phyloP scores from a whole-genome alignment of 2,113 vertebrate genomes.

The Bombycilla garrulus region DNA sequence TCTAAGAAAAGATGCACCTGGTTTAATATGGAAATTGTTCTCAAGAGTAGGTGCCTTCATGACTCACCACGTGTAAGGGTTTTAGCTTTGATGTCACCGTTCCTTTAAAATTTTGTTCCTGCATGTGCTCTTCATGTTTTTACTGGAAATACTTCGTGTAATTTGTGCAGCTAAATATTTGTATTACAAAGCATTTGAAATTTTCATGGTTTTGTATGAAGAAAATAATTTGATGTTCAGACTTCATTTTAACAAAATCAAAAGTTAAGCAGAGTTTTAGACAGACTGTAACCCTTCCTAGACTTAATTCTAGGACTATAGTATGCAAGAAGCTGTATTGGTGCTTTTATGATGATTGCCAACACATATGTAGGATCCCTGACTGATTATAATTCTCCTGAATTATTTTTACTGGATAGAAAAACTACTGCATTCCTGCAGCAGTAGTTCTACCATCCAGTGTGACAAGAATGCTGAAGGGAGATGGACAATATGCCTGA shows the following conservation, averaged over 20 bases:
- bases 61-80: neutral
- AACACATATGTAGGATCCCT: neutral
- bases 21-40: neutral
- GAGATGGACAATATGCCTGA: neutral
- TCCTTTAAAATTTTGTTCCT: neutral
- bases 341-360: neutral
- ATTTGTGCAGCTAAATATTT: neutral
- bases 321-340: neutral
- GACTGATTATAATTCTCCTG: neutral
- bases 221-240: neutral
- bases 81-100: neutral
- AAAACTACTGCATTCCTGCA: neutral
- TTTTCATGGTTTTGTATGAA: neutral
- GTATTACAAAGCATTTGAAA: neutral
- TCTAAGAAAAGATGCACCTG: neutral
- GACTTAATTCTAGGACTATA: neutral
- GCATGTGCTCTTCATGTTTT: neutral
- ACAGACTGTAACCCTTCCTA: neutral
- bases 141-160: neutral
- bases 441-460: neutral
- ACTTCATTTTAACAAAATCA: neutral
- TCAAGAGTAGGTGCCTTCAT: neutral
- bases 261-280: neutral
- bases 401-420: neutral
- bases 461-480: neutral